Conservation (phyloP, 2,888 invertebrate genomes). For the Heliconius ismenius region DNA sequence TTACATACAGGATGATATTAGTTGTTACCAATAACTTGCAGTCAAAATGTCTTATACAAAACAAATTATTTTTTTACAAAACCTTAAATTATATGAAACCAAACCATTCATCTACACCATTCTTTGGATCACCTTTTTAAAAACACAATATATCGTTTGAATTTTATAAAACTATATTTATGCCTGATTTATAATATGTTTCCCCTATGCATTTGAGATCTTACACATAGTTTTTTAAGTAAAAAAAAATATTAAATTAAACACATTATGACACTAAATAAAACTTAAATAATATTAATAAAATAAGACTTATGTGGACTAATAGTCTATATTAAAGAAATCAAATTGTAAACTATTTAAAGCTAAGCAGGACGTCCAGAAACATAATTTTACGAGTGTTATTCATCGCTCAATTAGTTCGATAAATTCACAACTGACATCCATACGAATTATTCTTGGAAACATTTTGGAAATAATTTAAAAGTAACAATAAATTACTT, state of each 20-base stretch:
- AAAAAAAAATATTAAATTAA: slow-evolving; percentile 35
- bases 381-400: slow-evolving; percentile 59
- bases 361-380: slow-evolving; percentile 77
- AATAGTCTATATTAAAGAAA: slow-evolving; percentile 48
- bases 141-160: slow-evolving; percentile 28
- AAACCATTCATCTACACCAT: slow-evolving; percentile 28
- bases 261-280: slow-evolving; percentile 43
- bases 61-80: slow-evolving; percentile 19
- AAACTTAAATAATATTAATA: slow-evolving; percentile 46
- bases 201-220: slow-evolving; percentile 40
- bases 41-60: slow-evolving; percentile 20
- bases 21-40: slow-evolving; percentile 16
- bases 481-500: slow-evolving; percentile 80
- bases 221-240: slow-evolving; percentile 38
- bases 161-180: slow-evolving; percentile 30
- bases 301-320: slow-evolving; percentile 48
- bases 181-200: slow-evolving; percentile 35
- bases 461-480: slow-evolving; percentile 76
- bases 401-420: slow-evolving; percentile 54
- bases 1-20: not conserved
- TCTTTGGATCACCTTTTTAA: slow-evolving; percentile 38
- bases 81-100: slow-evolving; percentile 30
- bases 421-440: slow-evolving; percentile 57
- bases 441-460: slow-evolving; percentile 64
- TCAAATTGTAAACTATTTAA: slow-evolving; percentile 69